These are phyloP conservation scores for Euproctis similis DNA, from an alignment of 2,888 invertebrate species.

Conservation along the genomic window DNA sequence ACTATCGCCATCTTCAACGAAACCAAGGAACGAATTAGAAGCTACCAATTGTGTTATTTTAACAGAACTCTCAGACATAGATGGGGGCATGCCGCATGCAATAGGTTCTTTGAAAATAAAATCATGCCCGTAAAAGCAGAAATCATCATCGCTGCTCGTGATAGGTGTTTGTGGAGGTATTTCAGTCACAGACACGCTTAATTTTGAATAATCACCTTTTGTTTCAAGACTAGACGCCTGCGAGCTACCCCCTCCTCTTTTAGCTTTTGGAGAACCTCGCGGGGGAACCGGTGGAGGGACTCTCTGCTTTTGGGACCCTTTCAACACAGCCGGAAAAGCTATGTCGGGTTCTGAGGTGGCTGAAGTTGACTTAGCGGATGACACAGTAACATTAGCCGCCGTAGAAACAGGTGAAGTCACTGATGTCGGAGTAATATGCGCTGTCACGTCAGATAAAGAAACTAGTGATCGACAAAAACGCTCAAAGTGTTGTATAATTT, in stretches of 20 bases:
- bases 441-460: slow-evolving; percentile 73
- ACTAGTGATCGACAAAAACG: slow-evolving; percentile 42
- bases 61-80: slow-evolving; percentile 56
- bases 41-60: slow-evolving; percentile 51
- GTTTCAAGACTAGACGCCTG: slow-evolving; percentile 56
- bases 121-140: slow-evolving; percentile 65
- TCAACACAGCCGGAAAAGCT: slow-evolving; percentile 84
- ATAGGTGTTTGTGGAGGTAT: slow-evolving; percentile 56
- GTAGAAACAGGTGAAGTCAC: slow-evolving; percentile 64
- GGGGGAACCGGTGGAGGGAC: slow-evolving; percentile 93
- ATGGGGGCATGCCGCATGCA: slow-evolving; percentile 57
- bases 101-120: slow-evolving; percentile 53
- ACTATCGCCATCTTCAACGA: slow-evolving; percentile 54
- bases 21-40: slow-evolving; percentile 58
- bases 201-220: slow-evolving; percentile 67
- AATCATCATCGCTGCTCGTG: slow-evolving; percentile 64
- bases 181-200: slow-evolving; percentile 56
- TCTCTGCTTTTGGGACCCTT: slow-evolving; percentile 83
- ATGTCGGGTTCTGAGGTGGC: slow-evolving; percentile 68
- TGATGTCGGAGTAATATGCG: slow-evolving; percentile 69
- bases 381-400: slow-evolving; percentile 47
- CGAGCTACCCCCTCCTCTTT: slow-evolving; percentile 67
- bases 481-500: slow-evolving; percentile 36
- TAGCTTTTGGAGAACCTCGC: slow-evolving; percentile 83
- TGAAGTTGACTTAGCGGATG: slow-evolving; percentile 43